These are phyloP conservation scores for Harpagoxenus sublaevis DNA, from an alignment of 2,888 invertebrate genomes.

Conservation along the genomic window DNA sequence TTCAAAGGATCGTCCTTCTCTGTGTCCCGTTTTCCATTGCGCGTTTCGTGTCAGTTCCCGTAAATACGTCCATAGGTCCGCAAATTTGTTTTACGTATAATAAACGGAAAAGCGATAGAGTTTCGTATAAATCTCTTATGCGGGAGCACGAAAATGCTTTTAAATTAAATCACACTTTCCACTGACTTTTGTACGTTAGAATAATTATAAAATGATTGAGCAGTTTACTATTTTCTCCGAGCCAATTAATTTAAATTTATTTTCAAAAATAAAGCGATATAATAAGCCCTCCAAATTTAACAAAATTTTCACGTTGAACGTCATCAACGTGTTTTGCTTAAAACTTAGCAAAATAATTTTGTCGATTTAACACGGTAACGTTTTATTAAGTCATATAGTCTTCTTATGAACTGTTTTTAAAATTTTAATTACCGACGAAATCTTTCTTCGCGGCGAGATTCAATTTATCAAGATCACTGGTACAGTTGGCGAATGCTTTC, in stretches of 20 bases:
- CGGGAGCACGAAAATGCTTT: neutral
- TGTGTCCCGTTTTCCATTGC: neutral
- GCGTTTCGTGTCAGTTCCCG: neutral
- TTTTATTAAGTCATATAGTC: neutral
- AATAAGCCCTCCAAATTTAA: neutral
- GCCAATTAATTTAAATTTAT: neutral
- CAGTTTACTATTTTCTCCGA: neutral
- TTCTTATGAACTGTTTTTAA: neutral
- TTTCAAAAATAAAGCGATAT: neutral
- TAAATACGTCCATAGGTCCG: neutral
- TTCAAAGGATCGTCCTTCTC: neutral
- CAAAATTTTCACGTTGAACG: neutral
- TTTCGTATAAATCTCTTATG: neutral
- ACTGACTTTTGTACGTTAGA: neutral
- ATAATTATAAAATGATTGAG: neutral
- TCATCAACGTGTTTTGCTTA: neutral
- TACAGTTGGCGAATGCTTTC: neutral
- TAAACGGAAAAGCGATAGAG: neutral
- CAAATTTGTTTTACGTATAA: conserved; percentile 32
- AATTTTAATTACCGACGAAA: conserved; percentile 11
- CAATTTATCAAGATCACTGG: conserved; percentile 26
- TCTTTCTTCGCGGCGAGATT: neutral
- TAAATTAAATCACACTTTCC: neutral
- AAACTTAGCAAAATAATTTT: neutral
- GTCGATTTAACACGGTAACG: neutral